These are phyloP conservation scores for Anableps anableps DNA, from an alignment of 2,797 vertebrate genomes.

Conservation along the genomic window DNA sequence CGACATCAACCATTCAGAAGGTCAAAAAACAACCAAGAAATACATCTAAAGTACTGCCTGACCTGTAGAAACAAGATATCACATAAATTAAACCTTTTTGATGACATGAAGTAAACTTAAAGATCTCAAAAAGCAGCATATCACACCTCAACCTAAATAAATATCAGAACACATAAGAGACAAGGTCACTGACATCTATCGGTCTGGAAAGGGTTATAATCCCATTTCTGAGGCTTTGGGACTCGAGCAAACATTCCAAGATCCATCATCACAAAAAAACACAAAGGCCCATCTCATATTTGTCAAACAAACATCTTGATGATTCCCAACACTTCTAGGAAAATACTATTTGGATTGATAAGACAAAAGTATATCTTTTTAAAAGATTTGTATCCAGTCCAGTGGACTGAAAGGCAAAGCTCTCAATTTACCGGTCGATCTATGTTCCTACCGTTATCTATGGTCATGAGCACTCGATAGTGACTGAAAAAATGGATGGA, in stretches of 20 bases:
- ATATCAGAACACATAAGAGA: background rate
- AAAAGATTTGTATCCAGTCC: background rate
- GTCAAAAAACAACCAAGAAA: too few relatives aligned
- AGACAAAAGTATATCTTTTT: background rate
- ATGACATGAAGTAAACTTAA: background rate
- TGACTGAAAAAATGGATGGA: too few relatives aligned
- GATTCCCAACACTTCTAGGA: background rate
- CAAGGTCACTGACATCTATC: background rate
- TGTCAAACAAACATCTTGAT: background rate
- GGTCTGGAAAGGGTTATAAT: background rate
- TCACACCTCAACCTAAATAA: background rate
- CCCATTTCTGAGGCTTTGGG: background rate
- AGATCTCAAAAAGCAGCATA: background rate
- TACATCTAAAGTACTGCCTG: too few relatives aligned
- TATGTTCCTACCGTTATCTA: background rate
- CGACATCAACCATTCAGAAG: too few relatives aligned
- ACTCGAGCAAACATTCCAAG: background rate
- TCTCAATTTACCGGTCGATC: too few relatives aligned
- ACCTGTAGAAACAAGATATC: too few relatives aligned
- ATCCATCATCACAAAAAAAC: background rate
- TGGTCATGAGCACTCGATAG: too few relatives aligned
- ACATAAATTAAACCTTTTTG: too few relatives aligned
- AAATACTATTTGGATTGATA: background rate
- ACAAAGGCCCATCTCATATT: background rate
- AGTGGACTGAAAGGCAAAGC: background rate